Conservation (phyloP, 2,113 vertebrate species). For the Choloepus hoffmanni region DNA sequence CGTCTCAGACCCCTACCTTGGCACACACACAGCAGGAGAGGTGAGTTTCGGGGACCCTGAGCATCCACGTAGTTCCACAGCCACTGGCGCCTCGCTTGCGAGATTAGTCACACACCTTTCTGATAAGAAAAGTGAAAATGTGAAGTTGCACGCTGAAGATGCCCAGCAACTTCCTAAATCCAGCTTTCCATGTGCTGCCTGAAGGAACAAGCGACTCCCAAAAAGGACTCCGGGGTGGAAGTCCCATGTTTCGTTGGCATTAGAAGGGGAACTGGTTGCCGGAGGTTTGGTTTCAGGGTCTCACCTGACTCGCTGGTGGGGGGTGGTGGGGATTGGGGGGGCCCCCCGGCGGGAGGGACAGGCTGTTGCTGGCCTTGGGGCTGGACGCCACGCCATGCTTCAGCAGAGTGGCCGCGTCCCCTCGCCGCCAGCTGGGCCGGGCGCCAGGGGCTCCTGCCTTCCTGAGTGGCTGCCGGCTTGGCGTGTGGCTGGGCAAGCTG, state of each 20-base stretch:
- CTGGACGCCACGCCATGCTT: fast-evolving
- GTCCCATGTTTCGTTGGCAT: constrained; percentile 37
- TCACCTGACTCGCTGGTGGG: constrained; percentile 5
- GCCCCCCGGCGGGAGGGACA: neutral
- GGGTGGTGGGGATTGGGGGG: neutral
- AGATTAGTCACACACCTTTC: constrained; percentile 81
- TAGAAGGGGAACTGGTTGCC: constrained; percentile 84
- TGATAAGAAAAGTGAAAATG: constrained; percentile 88
- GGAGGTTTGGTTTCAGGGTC: constrained; percentile 55
- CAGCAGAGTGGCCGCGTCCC: neutral
- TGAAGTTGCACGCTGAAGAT: constrained; percentile 82
- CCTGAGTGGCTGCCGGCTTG: neutral
- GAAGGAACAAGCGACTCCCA: constrained; percentile 71
- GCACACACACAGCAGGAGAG: neutral
- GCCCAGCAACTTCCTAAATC: constrained; percentile 86
- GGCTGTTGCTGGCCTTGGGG: neutral
- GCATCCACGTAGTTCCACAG: constrained; percentile 81
- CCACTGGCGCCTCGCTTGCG: neutral
- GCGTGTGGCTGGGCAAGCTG: constrained; percentile 26
- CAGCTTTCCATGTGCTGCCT: constrained; percentile 50
- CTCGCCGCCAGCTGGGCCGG: neutral
- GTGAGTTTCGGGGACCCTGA: neutral
- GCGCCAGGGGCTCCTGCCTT: neutral
- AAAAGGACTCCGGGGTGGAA: constrained; percentile 77
- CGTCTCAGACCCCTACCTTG: constrained; percentile 61